Conservation (phyloP, 1,140 invertebrate genomes). For the Leucophenga varia region DNA sequence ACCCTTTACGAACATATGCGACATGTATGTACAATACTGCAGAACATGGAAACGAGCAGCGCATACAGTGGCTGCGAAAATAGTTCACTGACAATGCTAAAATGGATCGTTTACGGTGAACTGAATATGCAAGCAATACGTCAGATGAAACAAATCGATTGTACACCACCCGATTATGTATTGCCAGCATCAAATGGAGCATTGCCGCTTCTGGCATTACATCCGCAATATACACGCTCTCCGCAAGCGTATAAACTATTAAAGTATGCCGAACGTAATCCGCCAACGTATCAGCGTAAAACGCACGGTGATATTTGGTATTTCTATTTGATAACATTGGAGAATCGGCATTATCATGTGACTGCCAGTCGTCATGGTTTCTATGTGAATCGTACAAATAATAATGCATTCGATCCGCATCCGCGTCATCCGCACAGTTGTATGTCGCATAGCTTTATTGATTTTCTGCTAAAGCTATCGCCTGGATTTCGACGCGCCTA, state of each 20-base stretch:
- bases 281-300: slow-evolving; percentile 84
- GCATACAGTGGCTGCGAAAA: slow-evolving; percentile 93
- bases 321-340: slow-evolving; percentile 87
- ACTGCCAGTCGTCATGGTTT: slow-evolving; percentile 92
- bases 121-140: slow-evolving; percentile 82
- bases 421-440: slow-evolving; percentile 83
- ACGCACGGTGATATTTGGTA: slow-evolving; percentile 93
- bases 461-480: slow-evolving; percentile 85
- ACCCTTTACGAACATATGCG: slow-evolving; percentile 94
- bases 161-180: slow-evolving; percentile 93
- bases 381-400: slow-evolving; percentile 93
- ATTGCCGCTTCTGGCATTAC: slow-evolving; percentile 79
- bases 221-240: slow-evolving; percentile 82
- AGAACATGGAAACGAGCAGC: slow-evolving; percentile 86
- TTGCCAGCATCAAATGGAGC: slow-evolving; percentile 87
- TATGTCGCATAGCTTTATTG: slow-evolving; percentile 92
- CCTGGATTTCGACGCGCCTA: slow-evolving; percentile 91
- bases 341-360: slow-evolving; percentile 93
- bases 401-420: slow-evolving; percentile 92
- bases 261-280: slow-evolving; percentile 94
- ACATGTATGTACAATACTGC: slow-evolving; percentile 92
- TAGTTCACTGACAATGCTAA: slow-evolving; percentile 88
- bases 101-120: slow-evolving; percentile 59
- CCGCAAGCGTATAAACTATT: slow-evolving; percentile 84
- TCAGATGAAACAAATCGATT: slow-evolving; percentile 86